Conservation (phyloP, 2,888 invertebrate species). For the Zaprionus obscuricornis region DNA sequence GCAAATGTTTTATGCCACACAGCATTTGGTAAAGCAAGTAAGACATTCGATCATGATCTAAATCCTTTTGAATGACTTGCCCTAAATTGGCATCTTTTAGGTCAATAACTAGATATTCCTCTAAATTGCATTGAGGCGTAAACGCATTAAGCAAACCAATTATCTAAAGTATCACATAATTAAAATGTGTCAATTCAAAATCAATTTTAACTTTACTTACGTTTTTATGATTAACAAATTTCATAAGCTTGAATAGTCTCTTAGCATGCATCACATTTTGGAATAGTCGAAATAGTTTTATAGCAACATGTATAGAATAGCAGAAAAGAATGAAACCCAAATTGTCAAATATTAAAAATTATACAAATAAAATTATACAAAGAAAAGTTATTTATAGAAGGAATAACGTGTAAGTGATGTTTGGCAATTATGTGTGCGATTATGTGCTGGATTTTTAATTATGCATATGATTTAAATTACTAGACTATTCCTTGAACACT, state of each 20-base stretch:
- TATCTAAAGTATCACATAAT: conserved; percentile 87
- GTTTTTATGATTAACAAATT: conserved; percentile 99
- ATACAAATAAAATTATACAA: not conserved
- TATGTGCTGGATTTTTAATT: no score
- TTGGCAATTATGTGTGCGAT: no score
- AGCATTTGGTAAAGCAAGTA: conserved; percentile 99
- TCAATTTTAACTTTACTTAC: conserved; percentile 86
- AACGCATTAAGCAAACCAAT: conserved; percentile 99
- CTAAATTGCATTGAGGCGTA: conserved; percentile 98
- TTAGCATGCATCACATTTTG: conserved; percentile 99
- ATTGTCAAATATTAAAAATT: no score
- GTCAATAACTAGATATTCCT: conserved; percentile 99
- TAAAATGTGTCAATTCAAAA: not conserved
- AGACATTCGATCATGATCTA: conserved; percentile 99
- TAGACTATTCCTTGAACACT: conserved; percentile 99
- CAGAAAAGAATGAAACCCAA: conserved; percentile 96
- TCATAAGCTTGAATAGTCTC: conserved; percentile 99
- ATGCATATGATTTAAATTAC: conserved; percentile 91
- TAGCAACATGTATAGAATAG: conserved; percentile 99
- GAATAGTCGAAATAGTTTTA: conserved; percentile 99
- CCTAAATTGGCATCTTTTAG: conserved; percentile 99
- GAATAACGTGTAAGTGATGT: no score
- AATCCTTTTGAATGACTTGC: conserved; percentile 99
- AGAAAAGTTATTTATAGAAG: not conserved
- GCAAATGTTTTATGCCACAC: conserved; percentile 99